Percentiles rank a stretch among this genome's conserved stretches.
Evolutionary conservation across 2,113 vertebrate genomes (phyloP).

Genomic region (Engraulis encrasicolus): DNA sequence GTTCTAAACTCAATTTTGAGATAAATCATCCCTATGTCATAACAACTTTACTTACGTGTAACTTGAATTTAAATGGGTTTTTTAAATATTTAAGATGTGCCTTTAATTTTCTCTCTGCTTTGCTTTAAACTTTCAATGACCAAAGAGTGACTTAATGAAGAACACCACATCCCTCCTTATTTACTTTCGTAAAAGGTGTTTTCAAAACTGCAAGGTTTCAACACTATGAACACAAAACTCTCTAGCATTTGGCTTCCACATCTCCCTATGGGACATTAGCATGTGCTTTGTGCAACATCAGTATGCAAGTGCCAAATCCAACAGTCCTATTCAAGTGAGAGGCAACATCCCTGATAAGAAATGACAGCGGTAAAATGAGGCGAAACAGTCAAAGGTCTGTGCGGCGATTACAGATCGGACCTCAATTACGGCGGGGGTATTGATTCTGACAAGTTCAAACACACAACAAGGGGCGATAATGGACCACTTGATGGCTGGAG

Average conservation of each 20-base stretch:
- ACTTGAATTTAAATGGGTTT: too few relatives aligned
- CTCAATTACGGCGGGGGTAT: slow-evolving; percentile 72
- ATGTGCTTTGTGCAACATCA: not conserved
- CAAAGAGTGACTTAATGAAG: too few relatives aligned
- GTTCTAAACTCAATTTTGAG: too few relatives aligned
- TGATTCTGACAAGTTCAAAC: slow-evolving; percentile 72
- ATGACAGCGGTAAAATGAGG: slow-evolving; percentile 77
- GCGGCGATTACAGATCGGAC: slow-evolving; percentile 55
- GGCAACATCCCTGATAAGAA: slow-evolving; percentile 66
- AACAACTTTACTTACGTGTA: too few relatives aligned
- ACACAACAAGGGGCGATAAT: slow-evolving; percentile 69
- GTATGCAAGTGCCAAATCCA: not conserved
- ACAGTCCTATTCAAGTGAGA: slow-evolving; percentile 57
- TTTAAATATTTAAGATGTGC: too few relatives aligned
- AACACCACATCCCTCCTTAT: too few relatives aligned
- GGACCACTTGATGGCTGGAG: slow-evolving; percentile 76
- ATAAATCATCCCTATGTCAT: not conserved
- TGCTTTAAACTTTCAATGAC: too few relatives aligned
- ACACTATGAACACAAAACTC: not conserved
- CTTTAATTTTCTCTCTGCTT: too few relatives aligned
- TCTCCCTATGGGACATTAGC: not conserved
- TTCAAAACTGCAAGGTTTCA: not conserved
- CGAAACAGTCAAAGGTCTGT: slow-evolving; percentile 58
- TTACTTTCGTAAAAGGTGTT: not conserved
- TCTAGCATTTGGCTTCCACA: not conserved